Percentiles rank a stretch among this genome's conserved stretches.
Conservation (phyloP, 2,113 vertebrate genomes). For the Phoenicopterus ruber region DNA sequence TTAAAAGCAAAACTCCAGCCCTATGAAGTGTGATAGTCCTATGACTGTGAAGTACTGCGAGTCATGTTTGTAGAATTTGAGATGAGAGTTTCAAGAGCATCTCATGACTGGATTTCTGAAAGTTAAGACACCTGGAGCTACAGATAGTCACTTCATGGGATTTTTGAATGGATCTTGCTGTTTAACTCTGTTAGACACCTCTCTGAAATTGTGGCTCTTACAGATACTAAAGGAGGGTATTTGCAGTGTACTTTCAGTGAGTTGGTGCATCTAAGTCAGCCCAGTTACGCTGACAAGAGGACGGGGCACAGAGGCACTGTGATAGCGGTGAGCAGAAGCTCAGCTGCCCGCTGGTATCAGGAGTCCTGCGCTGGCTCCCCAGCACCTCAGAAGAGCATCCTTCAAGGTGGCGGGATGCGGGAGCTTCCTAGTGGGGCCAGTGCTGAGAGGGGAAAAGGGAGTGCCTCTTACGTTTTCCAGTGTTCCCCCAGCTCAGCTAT, state of each 20-base stretch:
- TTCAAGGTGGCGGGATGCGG: neutral
- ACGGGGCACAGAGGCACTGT: neutral
- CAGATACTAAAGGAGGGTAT: neutral
- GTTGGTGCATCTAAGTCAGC: neutral
- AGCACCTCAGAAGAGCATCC: neutral
- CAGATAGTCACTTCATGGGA: neutral
- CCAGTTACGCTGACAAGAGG: neutral
- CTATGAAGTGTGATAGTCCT: neutral
- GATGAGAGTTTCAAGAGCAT: neutral
- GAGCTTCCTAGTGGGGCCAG: neutral
- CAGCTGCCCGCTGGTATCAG: neutral
- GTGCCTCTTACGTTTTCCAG: fast-evolving
- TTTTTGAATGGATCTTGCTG: neutral
- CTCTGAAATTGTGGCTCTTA: neutral
- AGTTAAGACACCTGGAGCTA: neutral
- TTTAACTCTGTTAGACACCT: neutral
- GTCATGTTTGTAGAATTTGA: neutral
- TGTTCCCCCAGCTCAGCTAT: neutral
- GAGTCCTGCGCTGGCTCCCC: neutral
- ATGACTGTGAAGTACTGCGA: neutral
- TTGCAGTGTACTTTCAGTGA: neutral
- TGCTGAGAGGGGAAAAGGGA: neutral
- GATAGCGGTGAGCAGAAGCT: neutral
- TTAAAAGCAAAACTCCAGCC: neutral
- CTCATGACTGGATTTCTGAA: neutral